phyloP scores from a whole-genome alignment of 2,797 vertebrate species.

The Tympanoctomys barrerae region DNA sequence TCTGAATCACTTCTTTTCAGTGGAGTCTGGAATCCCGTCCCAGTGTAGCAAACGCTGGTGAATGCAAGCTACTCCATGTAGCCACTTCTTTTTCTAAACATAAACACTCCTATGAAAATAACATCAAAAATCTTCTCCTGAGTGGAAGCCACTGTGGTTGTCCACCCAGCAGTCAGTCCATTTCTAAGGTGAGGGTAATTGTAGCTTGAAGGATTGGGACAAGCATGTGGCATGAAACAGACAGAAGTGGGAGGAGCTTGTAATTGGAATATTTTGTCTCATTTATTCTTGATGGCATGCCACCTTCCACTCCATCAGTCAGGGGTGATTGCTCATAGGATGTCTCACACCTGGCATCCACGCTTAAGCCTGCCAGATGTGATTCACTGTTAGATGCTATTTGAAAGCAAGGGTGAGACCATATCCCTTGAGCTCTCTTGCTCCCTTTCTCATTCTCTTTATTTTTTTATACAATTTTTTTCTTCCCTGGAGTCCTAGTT shows the following conservation, averaged over 20 bases:
- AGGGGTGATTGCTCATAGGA: constrained; percentile 86
- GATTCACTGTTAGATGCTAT: constrained; percentile 23
- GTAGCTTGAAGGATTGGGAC: constrained; percentile 86
- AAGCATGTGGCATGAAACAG: constrained; percentile 84
- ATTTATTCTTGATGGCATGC: constrained; percentile 90
- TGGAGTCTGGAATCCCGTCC: neutral
- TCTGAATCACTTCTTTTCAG: neutral
- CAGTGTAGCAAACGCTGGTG: fast-evolving
- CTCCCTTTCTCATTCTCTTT: neutral
- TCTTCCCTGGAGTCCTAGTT: neutral
- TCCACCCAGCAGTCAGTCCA: constrained; percentile 65
- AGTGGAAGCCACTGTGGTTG: constrained; percentile 40
- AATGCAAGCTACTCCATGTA: neutral
- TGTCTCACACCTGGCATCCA: constrained; percentile 84
- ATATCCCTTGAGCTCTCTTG: neutral
- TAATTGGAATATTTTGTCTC: constrained; percentile 90
- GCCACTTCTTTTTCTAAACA: constrained; percentile 41
- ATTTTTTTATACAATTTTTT: neutral
- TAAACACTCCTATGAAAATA: constrained; percentile 63
- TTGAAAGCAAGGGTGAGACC: neutral
- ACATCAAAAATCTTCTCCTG: constrained; percentile 43
- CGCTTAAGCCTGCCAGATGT: constrained; percentile 67
- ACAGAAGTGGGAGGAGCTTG: constrained; percentile 82
- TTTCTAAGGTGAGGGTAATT: constrained; percentile 82
- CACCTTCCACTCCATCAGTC: constrained; percentile 87